Evolutionary conservation across 2,113 vertebrate genomes (phyloP).

Genomic region (Psammodynastes pulverulentus): DNA sequence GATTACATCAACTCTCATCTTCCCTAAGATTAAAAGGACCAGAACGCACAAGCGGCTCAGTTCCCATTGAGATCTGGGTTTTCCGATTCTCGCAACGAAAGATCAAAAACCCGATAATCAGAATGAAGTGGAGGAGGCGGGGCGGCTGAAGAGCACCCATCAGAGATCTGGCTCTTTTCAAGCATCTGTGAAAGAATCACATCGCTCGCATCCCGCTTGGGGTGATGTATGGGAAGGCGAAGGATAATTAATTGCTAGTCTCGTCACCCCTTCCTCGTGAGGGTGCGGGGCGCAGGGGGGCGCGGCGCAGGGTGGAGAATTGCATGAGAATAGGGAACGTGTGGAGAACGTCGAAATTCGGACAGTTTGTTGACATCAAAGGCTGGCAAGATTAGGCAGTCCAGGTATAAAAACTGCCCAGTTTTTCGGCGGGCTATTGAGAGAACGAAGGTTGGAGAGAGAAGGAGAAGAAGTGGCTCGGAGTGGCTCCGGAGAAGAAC

Average conservation of each 20-base stretch:
- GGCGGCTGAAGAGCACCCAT: too few species aligned
- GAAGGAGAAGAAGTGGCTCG: neutral
- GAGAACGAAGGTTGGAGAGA: neutral
- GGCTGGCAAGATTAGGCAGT: constrained; percentile 65
- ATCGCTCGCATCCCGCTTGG: neutral
- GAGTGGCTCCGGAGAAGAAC: neutral
- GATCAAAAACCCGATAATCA: neutral
- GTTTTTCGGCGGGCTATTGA: neutral
- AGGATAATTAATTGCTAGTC: neutral
- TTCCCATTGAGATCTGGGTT: neutral
- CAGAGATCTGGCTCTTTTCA: neutral
- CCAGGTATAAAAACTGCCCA: constrained; percentile 8
- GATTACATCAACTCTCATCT: neutral
- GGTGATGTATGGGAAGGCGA: neutral
- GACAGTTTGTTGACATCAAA: constrained; percentile 68
- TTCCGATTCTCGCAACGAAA: neutral
- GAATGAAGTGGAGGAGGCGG: neutral
- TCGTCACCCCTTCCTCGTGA: constrained; percentile 32
- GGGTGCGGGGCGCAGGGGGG: neutral
- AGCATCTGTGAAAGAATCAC: neutral
- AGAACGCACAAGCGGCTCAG: neutral
- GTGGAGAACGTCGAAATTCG: constrained; percentile 72
- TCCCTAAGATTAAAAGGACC: neutral
- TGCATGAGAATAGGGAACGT: constrained; percentile 49
- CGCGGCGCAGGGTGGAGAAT: constrained; percentile 15